Evolutionary conservation across 2,888 invertebrate genomes (phyloP), one percentile per base, ranked within the genome.

Genomic region (Mythimna vitellina): DNA sequence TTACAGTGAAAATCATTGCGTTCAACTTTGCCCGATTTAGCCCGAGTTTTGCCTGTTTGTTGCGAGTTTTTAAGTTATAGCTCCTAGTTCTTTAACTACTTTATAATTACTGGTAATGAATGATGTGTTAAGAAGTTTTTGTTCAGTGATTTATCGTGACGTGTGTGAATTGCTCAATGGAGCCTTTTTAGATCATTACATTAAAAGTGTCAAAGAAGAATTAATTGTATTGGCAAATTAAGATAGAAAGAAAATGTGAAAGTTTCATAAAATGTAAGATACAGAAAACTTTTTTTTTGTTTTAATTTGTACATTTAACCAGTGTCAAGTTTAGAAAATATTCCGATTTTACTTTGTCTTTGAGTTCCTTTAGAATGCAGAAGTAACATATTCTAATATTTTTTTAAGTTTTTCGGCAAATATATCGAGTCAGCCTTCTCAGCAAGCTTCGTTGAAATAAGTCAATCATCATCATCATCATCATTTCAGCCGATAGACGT

Each of bases 61-160:
- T 81, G 60, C 35, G 73, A 88, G 78, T 80, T 85, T 80, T 80
- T 81, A 81, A 86, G 71, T 86, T 81, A 87, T 85, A 56, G 84
- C 79, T 62, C 60, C 51, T 71, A 73, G 72, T 77, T 75, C 73
- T 74, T 76, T 78, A 75, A 79, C 72, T 77, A 69, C 75, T 77
- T 79, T 70, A n/a, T 78, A 85, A 85, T 85, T 84, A 81, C 69
- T 70, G 70, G 35, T 71, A 75, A 76, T 57, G 20, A 82, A 80
- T 73, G 22, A 68, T 65, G 35, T 58, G 60, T 61, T 57, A 35
- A 63, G 5, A 51, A 20, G 29, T n/a, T 61, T 71, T 65, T 62
- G 25, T 63, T 49, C 29, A 4, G 53, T 46, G 58, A 63, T 67
- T 66, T 46, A 66, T 80, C 46, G 7, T 42, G 22, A 29, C 22